Percentiles rank a stretch among this genome's conserved stretches.
Conservation (phyloP, 2,113 vertebrate genomes). For the Beaufortia kweichowensis region DNA sequence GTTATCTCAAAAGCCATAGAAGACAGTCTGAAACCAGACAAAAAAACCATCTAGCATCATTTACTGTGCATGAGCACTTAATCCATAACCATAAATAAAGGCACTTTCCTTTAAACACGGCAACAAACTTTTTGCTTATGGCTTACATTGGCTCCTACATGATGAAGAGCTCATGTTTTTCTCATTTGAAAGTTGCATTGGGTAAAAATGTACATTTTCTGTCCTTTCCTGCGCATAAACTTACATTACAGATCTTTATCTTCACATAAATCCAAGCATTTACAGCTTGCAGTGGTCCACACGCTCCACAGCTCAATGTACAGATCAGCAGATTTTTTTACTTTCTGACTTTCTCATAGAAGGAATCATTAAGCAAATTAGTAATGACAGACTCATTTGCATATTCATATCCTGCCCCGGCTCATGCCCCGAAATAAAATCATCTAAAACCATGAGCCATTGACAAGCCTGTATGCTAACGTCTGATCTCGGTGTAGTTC, state of each 20-base stretch:
- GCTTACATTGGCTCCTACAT: neutral
- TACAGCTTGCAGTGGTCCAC: slow-evolving; percentile 24
- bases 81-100: neutral
- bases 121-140: neutral
- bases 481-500: slow-evolving; percentile 5
- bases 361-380: slow-evolving; percentile 46
- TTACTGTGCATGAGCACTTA: neutral
- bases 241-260: neutral
- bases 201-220: no score
- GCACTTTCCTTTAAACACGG: neutral
- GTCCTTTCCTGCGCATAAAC: neutral
- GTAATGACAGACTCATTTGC: slow-evolving; percentile 56
- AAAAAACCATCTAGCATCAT: neutral
- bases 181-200: neutral
- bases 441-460: slow-evolving; percentile 49
- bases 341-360: slow-evolving; percentile 28
- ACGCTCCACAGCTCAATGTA: slow-evolving; percentile 17
- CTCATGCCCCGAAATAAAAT: slow-evolving; percentile 49
- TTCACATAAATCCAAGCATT: neutral
- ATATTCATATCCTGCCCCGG: slow-evolving; percentile 50
- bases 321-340: slow-evolving; percentile 33
- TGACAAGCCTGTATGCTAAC: slow-evolving; percentile 7
- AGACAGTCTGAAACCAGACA: neutral
- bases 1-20: no score
- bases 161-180: neutral